Evolutionary conservation across 2,113 vertebrate genomes (phyloP), one percentile per base, ranked within the genome.

Genomic region (Heloderma charlesbogerti): DNA sequence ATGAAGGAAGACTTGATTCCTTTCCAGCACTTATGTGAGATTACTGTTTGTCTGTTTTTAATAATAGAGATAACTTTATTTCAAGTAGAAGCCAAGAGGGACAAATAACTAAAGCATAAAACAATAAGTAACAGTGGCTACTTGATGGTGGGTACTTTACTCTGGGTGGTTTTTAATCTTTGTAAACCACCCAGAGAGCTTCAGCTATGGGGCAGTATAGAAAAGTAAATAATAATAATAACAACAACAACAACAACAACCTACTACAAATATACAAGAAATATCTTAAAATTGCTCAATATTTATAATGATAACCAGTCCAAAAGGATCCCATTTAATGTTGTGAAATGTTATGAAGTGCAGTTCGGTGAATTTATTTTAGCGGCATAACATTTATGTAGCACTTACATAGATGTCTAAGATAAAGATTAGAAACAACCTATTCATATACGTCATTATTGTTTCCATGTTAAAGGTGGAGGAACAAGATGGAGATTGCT

Each of bases 21-120:
- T 86, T 92, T 82, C 77, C 69, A 89, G 40, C 12, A 54, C 37
- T 83, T 91, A 31, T 51, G 75, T n/a, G 84, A 80, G 7, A 63
- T 37, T 71, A 57, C 29, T 72, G 51, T 48, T 89, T 87, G 85
- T 57, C 15, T 82, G 72, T 67, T 87, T 90, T 63, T 84, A 87
- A 87, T 84, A 90, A 57, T 27, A 16, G 51, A 57, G 7, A 71
- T 45, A 57, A 40, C 20, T 81, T 75, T 87, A 78, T 71, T 57
- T 37, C 31, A 69, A n/a, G 40, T 77, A 75, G 82, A n/a, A 74
- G 57, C 45, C 48, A 77, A 71, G 60, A 57, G 69, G 31, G 71
- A 78, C 79, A 87, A 77, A 85, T 84, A 82, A 45, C 15, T 57
- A 16, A 25, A 15, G 51, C n/a, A n/a, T 83, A 45, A 31, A 77